These are phyloP conservation scores for Saccopteryx leptura DNA, from an alignment of 2,113 vertebrate genomes.

Conservation along the genomic window DNA sequence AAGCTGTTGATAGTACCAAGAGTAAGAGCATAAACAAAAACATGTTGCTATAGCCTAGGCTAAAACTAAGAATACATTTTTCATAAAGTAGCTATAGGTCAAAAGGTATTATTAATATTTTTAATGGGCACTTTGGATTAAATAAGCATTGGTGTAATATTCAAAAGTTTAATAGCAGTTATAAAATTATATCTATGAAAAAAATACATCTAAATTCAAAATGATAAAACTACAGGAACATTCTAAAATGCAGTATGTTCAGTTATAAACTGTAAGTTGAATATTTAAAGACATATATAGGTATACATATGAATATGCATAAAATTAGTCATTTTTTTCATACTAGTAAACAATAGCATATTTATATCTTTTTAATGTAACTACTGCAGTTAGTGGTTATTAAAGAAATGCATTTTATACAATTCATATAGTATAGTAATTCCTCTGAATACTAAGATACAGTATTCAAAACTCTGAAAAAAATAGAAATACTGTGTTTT, in stretches of 20 bases:
- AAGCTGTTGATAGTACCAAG: neutral
- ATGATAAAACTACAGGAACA: neutral
- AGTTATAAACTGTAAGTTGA: neutral
- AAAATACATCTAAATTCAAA: slow-evolving; percentile 7
- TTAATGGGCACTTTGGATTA: neutral
- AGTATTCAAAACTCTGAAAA: slow-evolving; percentile 15
- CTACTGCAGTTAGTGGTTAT: slow-evolving; percentile 21
- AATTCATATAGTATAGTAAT: neutral
- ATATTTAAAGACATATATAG: neutral
- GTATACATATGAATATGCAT: neutral
- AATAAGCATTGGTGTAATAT: slow-evolving; percentile 8
- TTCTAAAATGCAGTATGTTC: neutral
- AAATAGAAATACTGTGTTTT: neutral
- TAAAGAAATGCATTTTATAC: slow-evolving; percentile 2
- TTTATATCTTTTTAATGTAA: neutral
- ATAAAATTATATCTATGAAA: neutral
- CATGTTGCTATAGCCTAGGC: neutral
- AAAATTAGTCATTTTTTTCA: neutral
- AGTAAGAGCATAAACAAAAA: neutral
- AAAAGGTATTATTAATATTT: slow-evolving; percentile 33
- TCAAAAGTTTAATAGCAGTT: neutral
- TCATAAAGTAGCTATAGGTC: neutral
- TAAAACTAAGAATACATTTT: slow-evolving; percentile 34
- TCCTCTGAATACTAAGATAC: neutral
- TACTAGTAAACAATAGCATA: neutral